Evolutionary conservation across 1,140 invertebrate species (phyloP).

Genomic region (Zaprionus africanus): DNA sequence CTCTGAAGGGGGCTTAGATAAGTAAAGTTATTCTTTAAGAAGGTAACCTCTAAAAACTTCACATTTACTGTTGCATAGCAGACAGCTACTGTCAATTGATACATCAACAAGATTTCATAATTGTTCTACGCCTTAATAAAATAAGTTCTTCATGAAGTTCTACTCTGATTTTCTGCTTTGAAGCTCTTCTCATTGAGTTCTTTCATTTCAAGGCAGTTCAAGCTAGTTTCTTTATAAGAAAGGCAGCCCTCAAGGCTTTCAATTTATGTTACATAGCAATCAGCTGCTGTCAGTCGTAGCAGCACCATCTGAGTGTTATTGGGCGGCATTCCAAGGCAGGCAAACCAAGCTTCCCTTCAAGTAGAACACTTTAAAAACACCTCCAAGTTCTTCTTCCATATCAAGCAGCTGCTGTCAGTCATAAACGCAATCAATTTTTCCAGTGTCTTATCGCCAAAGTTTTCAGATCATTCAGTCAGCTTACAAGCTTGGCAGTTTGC

Average conservation of each 20-base stretch:
- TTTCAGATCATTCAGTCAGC: neutral
- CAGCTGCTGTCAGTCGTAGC: neutral
- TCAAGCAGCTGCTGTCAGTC: neutral
- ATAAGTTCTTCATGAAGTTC: too few relatives aligned
- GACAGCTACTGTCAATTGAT: neutral
- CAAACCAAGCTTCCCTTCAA: neutral
- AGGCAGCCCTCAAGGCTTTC: too few relatives aligned
- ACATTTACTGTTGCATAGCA: slow-evolving; percentile 1
- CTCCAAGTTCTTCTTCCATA: neutral
- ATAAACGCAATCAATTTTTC: neutral
- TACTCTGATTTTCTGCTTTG: too few relatives aligned
- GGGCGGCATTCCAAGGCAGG: too few relatives aligned
- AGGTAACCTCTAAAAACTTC: too few relatives aligned
- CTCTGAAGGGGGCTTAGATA: too few relatives aligned
- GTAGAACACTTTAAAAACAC: neutral
- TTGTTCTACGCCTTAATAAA: too few relatives aligned
- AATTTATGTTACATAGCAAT: slow-evolving; percentile 1
- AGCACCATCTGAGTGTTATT: too few relatives aligned
- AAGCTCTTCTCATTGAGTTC: too few relatives aligned
- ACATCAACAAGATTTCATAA: neutral
- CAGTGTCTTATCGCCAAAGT: neutral
- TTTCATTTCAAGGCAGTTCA: too few relatives aligned
- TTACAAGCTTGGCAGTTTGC: neutral
- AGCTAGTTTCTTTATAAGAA: neutral
- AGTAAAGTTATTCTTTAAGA: too few relatives aligned